Evolutionary conservation across 2,888 invertebrate genomes (phyloP), one percentile per base, ranked within the genome.

Genomic region (Theristus sp.): DNA sequence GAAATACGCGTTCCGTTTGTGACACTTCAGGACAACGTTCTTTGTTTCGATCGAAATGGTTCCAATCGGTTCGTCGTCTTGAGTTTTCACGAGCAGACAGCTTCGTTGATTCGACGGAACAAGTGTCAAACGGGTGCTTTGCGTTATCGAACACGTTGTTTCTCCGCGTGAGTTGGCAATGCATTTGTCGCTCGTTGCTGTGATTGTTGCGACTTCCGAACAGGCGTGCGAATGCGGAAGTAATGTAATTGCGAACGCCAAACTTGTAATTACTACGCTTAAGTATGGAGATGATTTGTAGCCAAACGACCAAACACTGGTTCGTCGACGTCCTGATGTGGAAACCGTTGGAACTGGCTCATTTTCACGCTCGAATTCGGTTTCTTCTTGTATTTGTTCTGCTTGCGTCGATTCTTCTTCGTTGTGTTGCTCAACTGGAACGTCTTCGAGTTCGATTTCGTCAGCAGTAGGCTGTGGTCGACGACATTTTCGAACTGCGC

Each of bases 61-160:
- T 2, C 58, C 58, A 6, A 58, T 17, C 10, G 58, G 58, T 24
- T 58, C 47, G 17, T 47, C 47, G 2, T 25, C 17, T 2, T 17
- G 47, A 17, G n/a, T 25, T 26, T 58, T 58, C n/a, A 58, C n/a
- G 26, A 58, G 27, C 6, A 58, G 49, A 27, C 58, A 58, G 27
- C 47, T 3, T 3, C 47, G 47, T 58, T 58, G 58, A 3, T 26
- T 47, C 22, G 13, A 22, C 26, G 58, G 58, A 2, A 25, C 24
- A 2, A 58, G 26, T 2, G 58, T 26, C 27, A 58, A 20, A 27
- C 58, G 6, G 2, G 58, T 58, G 2, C 3, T 26, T 29, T 58
- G 24, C 17, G 46, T 6, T 3, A 58, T 6, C 2, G 26, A 2
- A 25, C 58, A 58, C n/a, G 38, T 47, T 6, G n/a, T 26, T 17